Evolutionary conservation across 2,113 vertebrate species (phyloP), one percentile per base, ranked within the genome.

Genomic region (Peromyscus californicus): DNA sequence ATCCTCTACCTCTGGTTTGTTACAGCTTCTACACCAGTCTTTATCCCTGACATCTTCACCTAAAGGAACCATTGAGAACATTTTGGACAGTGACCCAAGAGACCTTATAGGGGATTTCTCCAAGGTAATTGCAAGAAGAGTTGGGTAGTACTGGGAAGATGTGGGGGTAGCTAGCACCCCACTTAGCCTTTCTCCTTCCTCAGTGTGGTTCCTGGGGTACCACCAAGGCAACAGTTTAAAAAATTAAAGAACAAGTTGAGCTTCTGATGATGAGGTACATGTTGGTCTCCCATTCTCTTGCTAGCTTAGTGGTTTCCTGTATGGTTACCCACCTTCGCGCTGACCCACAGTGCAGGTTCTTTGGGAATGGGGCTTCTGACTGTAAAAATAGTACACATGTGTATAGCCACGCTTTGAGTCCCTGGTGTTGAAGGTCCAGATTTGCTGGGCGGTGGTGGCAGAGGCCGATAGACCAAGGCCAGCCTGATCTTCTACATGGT

Each of bases 61-160:
- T 57, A 98, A 99, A 26, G 97, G 98, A 0, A 99, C 99, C 90
- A 99, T 99, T 0, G 99, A 99, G 93, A 99, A 97, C 97, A 98
- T 99, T 95, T 97, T 99, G 98, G 99, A 99, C 96, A 97, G 92
- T n/a, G 99, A 99, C 93, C 98, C 98, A 42, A 98, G 96, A 12
- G 99, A 99, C 94, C 99, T 99, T 0, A 99, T 99, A 5, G 99
- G 99, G 54, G 99, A 99, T 96, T 99, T 99, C 98, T 99, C 99
- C 39, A 99, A 99, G 99, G 99, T 99, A 95, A 98, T 13, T 82
- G 33, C n/a, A 31, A 63, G 6, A 39, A 69, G 69, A 42, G 11
- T 87, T 94, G 0, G 39, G 29, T 70, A n/a, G 29, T 63, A 22
- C 11, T 26, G 39, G 39, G 7, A 7, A 3, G 2, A 42, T 33